Percentiles rank a stretch among this genome's conserved stretches.
phyloP scores from a whole-genome alignment of 2,888 invertebrate species.

The Drosophila limbata region DNA sequence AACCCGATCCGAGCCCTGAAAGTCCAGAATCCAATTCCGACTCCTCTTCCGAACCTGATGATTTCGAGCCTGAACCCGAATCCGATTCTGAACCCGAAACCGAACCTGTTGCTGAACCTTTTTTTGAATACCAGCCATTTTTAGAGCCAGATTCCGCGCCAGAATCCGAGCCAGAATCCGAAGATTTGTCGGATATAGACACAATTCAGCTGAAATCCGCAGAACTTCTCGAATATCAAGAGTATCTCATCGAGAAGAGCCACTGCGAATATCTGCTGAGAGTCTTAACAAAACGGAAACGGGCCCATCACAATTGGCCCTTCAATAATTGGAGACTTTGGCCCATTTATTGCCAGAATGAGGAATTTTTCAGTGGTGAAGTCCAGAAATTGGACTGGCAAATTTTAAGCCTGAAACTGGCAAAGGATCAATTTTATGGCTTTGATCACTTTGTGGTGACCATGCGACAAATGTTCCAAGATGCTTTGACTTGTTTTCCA shows the following conservation, averaged over 20 bases:
- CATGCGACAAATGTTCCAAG: slow-evolving; percentile 40
- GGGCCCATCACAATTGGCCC: slow-evolving; percentile 34
- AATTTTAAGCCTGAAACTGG: slow-evolving; percentile 7
- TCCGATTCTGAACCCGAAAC: background rate
- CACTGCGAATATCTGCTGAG: slow-evolving; percentile 36
- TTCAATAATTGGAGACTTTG: slow-evolving; percentile 33
- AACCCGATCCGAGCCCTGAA: background rate
- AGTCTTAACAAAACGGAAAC: slow-evolving; percentile 31
- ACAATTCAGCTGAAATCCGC: background rate
- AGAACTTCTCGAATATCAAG: slow-evolving; percentile 2
- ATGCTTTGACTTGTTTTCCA: slow-evolving; percentile 31
- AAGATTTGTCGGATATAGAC: no score
- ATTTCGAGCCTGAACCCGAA: background rate
- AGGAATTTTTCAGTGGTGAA: background rate
- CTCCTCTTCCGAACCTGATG: background rate
- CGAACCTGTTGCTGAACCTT: background rate
- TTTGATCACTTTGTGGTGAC: slow-evolving; percentile 35
- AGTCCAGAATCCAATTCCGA: no score
- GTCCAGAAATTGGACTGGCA: background rate
- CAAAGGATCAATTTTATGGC: background rate
- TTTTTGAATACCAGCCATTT: background rate
- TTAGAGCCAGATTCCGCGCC: background rate
- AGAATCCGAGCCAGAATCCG: background rate
- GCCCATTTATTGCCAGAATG: background rate
- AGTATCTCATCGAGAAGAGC: slow-evolving; percentile 35